These are phyloP conservation scores for Sitophilus oryzae DNA, from an alignment of 1,140 invertebrate genomes.

Conservation along the genomic window DNA sequence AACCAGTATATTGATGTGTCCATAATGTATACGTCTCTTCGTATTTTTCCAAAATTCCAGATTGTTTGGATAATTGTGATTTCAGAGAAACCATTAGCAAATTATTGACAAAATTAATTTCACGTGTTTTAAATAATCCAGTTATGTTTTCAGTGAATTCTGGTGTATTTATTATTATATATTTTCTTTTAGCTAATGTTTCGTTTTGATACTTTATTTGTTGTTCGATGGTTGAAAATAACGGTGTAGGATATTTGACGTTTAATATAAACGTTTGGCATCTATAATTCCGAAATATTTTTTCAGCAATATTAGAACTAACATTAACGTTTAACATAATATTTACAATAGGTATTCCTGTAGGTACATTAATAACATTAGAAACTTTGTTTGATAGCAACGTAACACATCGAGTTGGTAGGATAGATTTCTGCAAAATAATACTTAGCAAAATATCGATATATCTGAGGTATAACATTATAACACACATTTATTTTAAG, in stretches of 20 bases:
- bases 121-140: background rate
- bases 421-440: background rate
- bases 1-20: background rate
- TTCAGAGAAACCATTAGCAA: background rate
- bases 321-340: background rate
- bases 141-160: background rate
- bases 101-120: background rate
- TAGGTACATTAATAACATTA: background rate
- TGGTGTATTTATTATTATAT: background rate
- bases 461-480: too few relatives aligned
- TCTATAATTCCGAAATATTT: background rate
- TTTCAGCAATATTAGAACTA: background rate
- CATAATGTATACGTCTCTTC: background rate
- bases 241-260: background rate
- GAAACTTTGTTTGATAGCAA: background rate
- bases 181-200: background rate
- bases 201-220: background rate
- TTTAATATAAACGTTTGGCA: background rate
- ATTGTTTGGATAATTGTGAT: background rate
- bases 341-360: background rate
- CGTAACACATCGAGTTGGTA: background rate
- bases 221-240: background rate
- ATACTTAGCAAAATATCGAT: background rate
- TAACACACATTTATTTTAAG: too few relatives aligned
- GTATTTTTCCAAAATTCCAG: background rate